A percentile compares a stretch with the other conserved stretches of the same genome.
Evolutionary conservation across 2,888 invertebrate genomes (phyloP).

Genomic region (Psylliodes chrysocephalus): DNA sequence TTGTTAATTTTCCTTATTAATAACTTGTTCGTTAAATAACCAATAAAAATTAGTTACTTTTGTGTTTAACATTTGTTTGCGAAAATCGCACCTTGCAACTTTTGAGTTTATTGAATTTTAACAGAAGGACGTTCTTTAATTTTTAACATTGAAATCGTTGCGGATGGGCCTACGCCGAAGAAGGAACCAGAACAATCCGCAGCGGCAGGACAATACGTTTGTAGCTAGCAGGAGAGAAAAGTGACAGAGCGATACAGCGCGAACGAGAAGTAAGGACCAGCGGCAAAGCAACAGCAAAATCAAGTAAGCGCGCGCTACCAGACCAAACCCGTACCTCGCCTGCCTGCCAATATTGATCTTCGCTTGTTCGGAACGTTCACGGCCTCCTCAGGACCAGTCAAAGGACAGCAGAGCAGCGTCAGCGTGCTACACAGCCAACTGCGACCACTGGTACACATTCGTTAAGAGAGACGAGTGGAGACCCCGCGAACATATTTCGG

Average conservation of each 20-base stretch:
- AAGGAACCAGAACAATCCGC: not conserved
- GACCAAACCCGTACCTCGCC: constrained; percentile 44
- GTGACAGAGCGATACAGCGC: not conserved
- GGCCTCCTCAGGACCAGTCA: constrained; percentile 58
- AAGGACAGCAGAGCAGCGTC: constrained; percentile 55
- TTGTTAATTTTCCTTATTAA: no score
- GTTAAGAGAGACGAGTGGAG: constrained; percentile 1
- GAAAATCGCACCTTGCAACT: no score
- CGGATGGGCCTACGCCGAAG: no score
- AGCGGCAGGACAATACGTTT: not conserved
- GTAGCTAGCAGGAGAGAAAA: no score
- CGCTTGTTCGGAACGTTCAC: constrained; percentile 49
- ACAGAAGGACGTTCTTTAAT: no score
- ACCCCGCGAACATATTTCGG: constrained; percentile 13
- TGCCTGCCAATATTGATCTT: constrained; percentile 61
- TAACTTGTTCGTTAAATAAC: no score
- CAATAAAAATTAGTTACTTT: no score
- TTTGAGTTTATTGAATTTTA: no score
- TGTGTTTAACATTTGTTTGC: no score
- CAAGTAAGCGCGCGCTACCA: constrained; percentile 44
- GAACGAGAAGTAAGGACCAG: constrained; percentile 4
- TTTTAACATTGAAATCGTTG: no score
- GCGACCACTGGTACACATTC: constrained; percentile 7
- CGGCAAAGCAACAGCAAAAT: no score
- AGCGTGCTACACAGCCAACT: constrained; percentile 11